phyloP scores from a whole-genome alignment of 2,797 vertebrate genomes.

The Mormyrops boulengeri region DNA sequence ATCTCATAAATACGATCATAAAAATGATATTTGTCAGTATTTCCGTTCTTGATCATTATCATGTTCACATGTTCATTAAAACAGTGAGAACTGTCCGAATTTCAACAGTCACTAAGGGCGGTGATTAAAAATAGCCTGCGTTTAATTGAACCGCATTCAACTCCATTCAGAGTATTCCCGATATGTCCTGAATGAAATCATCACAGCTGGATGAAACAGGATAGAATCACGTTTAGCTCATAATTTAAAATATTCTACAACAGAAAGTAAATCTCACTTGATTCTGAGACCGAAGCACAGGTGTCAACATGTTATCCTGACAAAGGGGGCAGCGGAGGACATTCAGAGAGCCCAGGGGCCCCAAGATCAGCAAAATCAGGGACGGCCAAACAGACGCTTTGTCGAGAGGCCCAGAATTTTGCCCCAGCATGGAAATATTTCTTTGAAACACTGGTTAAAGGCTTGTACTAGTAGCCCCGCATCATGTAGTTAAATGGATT shows the following conservation, averaged over 20 bases:
- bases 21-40: background rate
- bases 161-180: background rate
- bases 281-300: background rate
- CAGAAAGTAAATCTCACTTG: background rate
- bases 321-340: background rate
- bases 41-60: background rate
- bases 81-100: background rate
- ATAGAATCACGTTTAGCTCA: background rate
- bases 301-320: background rate
- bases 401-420: too few species aligned
- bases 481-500: too few species aligned
- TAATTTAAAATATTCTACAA: background rate
- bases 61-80: background rate
- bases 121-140: background rate
- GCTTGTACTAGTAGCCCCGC: too few species aligned
- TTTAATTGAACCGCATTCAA: background rate
- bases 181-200: background rate
- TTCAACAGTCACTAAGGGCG: background rate
- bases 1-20: background rate
- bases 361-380: background rate
- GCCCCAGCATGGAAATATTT: too few species aligned
- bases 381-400: too few species aligned
- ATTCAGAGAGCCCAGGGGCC: too few species aligned
- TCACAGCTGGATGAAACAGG: background rate
- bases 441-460: too few species aligned